A percentile compares a stretch with the other conserved stretches of the same genome.
Evolutionary conservation across 64 coral and sea anemone genomes (phyloP).

Genomic region (Montipora efflorescens): DNA sequence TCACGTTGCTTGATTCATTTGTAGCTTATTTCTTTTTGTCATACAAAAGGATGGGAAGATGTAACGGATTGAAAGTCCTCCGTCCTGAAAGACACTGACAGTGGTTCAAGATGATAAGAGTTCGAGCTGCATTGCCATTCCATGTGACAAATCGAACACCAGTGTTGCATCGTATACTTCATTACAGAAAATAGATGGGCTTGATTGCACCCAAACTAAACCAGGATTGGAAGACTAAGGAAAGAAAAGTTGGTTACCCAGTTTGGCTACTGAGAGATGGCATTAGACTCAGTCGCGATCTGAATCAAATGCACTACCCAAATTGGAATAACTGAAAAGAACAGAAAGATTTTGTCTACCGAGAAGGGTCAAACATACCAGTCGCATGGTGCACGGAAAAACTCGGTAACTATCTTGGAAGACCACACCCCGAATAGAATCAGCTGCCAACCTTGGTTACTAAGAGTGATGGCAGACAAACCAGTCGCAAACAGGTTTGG

Average conservation of each 20-base stretch:
- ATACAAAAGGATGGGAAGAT: background rate
- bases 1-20: too few species aligned
- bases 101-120: background rate
- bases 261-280: constrained; percentile 3
- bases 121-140: background rate
- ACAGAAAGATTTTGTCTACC: constrained; percentile 12
- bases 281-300: constrained; percentile 5
- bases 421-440: background rate
- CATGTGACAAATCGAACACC: background rate
- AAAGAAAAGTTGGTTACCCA: constrained; percentile 6
- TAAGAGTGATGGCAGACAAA: constrained; percentile 3
- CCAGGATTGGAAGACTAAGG: background rate
- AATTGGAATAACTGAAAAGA: background rate
- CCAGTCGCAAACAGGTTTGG: constrained; percentile 11
- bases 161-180: too few species aligned
- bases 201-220: background rate
- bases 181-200: background rate
- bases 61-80: background rate
- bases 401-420: background rate
- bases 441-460: background rate
- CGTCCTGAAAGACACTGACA: background rate
- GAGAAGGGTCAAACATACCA: constrained; percentile 10
- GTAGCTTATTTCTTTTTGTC: too few species aligned
- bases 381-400: constrained; percentile 19
- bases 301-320: background rate